A percentile compares a stretch with the other conserved stretches of the same genome.
Evolutionary conservation across 1,140 invertebrate genomes (phyloP).

Genomic region (Ceratina australensis): DNA sequence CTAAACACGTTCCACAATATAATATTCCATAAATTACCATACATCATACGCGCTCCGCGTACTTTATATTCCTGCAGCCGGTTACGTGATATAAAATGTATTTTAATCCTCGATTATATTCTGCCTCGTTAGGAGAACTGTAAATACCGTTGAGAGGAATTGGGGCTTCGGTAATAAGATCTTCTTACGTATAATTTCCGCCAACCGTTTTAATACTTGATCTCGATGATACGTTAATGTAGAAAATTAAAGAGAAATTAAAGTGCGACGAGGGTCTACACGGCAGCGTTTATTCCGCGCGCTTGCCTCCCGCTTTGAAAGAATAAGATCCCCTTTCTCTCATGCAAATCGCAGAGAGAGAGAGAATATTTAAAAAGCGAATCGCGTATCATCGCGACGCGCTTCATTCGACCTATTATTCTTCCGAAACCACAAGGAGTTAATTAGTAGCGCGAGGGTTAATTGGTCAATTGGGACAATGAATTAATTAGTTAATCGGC

Average conservation of each 20-base stretch:
- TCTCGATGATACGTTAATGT: neutral
- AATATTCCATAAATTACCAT: too few relatives aligned
- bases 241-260: neutral
- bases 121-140: too few relatives aligned
- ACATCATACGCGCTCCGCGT: too few relatives aligned
- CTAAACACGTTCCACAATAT: neutral
- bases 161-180: too few relatives aligned
- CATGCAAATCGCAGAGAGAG: constrained; percentile 4
- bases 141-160: too few relatives aligned
- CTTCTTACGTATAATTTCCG: neutral
- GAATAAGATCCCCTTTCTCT: neutral
- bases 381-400: constrained; percentile 2
- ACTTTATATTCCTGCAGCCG: too few relatives aligned
- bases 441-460: constrained; percentile 26
- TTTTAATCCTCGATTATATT: too few relatives aligned
- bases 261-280: neutral
- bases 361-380: constrained; percentile 1
- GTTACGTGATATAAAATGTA: too few relatives aligned
- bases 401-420: constrained; percentile 32
- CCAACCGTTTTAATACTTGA: neutral
- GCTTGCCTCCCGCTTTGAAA: neutral
- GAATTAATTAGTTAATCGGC: constrained; percentile 11
- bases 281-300: too few relatives aligned
- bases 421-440: neutral
- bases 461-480: constrained; percentile 37